Evolutionary conservation across 2,113 vertebrate genomes (phyloP).

Genomic region (Callorhinus ursinus): DNA sequence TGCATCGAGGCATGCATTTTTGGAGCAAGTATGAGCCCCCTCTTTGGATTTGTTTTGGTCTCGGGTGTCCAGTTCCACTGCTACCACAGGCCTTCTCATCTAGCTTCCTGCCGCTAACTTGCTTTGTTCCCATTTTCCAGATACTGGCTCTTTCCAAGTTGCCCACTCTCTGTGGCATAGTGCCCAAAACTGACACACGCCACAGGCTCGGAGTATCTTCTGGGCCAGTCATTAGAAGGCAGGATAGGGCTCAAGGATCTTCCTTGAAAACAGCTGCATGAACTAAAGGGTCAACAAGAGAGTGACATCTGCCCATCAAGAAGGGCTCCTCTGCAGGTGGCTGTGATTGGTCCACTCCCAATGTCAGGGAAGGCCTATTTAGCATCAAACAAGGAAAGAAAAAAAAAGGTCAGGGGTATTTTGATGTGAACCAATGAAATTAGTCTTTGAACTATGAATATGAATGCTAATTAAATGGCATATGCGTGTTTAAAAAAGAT

Average conservation of each 20-base stretch:
- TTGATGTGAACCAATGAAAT: background rate
- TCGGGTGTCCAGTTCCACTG: background rate
- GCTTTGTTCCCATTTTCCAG: background rate
- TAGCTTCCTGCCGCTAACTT: too few relatives aligned
- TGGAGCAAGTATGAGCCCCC: background rate
- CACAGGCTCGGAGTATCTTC: background rate
- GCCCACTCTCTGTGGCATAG: background rate
- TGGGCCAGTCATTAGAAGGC: background rate
- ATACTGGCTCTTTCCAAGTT: background rate
- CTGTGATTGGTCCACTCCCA: background rate
- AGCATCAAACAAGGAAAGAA: background rate
- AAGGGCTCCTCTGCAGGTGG: background rate
- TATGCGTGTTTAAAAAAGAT: background rate
- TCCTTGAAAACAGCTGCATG: background rate
- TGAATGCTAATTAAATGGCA: background rate
- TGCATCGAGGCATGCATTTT: background rate
- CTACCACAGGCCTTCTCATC: background rate
- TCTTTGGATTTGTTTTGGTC: background rate
- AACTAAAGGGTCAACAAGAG: background rate
- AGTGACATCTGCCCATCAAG: background rate
- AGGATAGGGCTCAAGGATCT: background rate
- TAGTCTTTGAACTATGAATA: background rate
- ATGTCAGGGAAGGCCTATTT: background rate
- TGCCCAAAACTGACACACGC: background rate
- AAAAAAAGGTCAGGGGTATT: background rate